Conservation (phyloP, 2,113 vertebrate species). For the Polypterus bichir region DNA sequence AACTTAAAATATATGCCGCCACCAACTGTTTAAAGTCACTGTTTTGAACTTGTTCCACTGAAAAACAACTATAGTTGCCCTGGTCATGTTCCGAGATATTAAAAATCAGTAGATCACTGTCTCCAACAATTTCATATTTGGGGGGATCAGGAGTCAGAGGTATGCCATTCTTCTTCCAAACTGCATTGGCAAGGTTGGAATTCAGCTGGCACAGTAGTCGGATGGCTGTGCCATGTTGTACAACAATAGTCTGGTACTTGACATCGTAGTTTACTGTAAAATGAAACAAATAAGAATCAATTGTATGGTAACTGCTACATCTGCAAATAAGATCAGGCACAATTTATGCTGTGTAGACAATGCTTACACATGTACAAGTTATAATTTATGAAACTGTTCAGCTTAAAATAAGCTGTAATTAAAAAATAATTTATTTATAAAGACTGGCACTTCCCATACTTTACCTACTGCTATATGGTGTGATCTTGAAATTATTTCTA, state of each 20-base stretch:
- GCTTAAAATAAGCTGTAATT: no score
- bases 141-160: slow-evolving; percentile 57
- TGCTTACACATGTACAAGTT: no score
- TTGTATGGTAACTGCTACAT: no score
- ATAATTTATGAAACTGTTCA: no score
- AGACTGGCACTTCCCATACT: no score
- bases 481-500: no score
- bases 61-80: slow-evolving; percentile 78
- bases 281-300: slow-evolving; percentile 30
- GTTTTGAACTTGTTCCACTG: slow-evolving; percentile 62
- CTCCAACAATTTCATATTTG: slow-evolving; percentile 66
- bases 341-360: no score
- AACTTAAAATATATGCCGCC: slow-evolving; percentile 60
- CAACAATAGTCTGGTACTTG: slow-evolving; percentile 32
- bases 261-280: slow-evolving; percentile 37
- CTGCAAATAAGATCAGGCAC: no score
- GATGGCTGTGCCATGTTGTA: slow-evolving; percentile 72
- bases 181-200: slow-evolving; percentile 74
- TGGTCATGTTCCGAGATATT: slow-evolving; percentile 72
- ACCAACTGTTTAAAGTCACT: slow-evolving; percentile 67
- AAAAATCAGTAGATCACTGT: slow-evolving; percentile 71
- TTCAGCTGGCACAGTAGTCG: slow-evolving; percentile 72
- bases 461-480: no score
- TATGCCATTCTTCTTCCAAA: slow-evolving; percentile 68
- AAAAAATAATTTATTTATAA: no score